phyloP scores from a whole-genome alignment of 2,888 invertebrate species.

The Tipula unca region DNA sequence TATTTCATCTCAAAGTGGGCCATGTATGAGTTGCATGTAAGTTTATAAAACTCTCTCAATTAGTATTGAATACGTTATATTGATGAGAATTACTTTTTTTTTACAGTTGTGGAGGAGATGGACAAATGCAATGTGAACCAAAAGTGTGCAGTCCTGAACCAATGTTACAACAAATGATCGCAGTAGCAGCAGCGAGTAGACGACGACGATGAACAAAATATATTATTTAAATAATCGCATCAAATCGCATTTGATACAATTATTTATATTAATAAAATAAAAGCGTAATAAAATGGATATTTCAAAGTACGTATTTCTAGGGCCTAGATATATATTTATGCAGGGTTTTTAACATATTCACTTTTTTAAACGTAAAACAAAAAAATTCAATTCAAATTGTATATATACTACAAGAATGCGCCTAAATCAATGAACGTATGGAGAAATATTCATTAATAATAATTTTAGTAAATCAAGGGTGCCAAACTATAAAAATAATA shows the following conservation, averaged over 20 bases:
- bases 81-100: neutral
- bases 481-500: slow-evolving; percentile 14
- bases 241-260: neutral
- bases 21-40: slow-evolving; percentile 92
- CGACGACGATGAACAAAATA: slow-evolving; percentile 52
- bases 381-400: neutral
- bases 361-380: neutral
- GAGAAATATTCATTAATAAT: neutral
- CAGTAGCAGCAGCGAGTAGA: slow-evolving; percentile 64
- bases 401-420: neutral
- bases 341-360: neutral
- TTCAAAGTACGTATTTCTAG: neutral
- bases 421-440: neutral
- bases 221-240: neutral
- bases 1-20: slow-evolving; percentile 78
- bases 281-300: neutral
- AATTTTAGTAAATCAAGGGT: slow-evolving; percentile 14
- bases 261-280: neutral
- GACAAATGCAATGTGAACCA: slow-evolving; percentile 92
- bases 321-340: neutral
- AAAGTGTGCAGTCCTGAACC: slow-evolving; percentile 84
- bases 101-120: slow-evolving; percentile 80
- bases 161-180: slow-evolving; percentile 83
- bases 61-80: neutral
- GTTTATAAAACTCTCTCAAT: slow-evolving; percentile 39